Base-by-base conservation (phyloP, 30 jellyfish, hydroid and myxozoan species). In the Turritopsis rubra region DNA sequence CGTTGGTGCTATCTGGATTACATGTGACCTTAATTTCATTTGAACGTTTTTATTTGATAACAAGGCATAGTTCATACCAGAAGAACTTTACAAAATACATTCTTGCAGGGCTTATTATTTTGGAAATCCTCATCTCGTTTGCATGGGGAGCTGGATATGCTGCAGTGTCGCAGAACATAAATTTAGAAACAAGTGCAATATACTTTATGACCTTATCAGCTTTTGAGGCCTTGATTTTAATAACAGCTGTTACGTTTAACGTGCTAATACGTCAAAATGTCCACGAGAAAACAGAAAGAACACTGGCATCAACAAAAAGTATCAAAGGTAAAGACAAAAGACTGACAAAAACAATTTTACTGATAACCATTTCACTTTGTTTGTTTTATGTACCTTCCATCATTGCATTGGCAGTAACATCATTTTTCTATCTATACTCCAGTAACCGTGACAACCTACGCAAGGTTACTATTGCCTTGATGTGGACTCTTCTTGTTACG, bases 101-200 rank as follows among this genome's bases (percentile, higher is more conserved):
- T 0, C 65, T 74, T 26, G 27, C 41, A n/a, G 53, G 53, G 0
- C 24, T 74, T 23, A 29, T 74, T 4, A 17, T 74, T 16, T 13
- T 74, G 7, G 82, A 74, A 23, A 30, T 74, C 60, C 24, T 29
- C 9, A 74, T 74, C 21, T 16, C 65, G 19, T 29, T 74, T 29
- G 9, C 65, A 23, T 74, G 82, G 82, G 82, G 65, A n/a, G 26
- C 41, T 74, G 53, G 82, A 29, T 74, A 74, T 74, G 82, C 65
- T 26, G 28, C 41, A 21, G 41, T 29, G 41, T n/a, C 82, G 24
- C 82, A 74, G 41, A n/a, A 22, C 28, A 74, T 74, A 30, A 52
- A 74, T 74, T 23, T 1, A 74, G 65, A 24, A 74, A 74, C 24
- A 70, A 24, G 54, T 20, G 82, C n/a, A 26, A 29, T 70, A 74